phyloP scores from a whole-genome alignment of 2,888 invertebrate genomes.

The Euphydryas editha region DNA sequence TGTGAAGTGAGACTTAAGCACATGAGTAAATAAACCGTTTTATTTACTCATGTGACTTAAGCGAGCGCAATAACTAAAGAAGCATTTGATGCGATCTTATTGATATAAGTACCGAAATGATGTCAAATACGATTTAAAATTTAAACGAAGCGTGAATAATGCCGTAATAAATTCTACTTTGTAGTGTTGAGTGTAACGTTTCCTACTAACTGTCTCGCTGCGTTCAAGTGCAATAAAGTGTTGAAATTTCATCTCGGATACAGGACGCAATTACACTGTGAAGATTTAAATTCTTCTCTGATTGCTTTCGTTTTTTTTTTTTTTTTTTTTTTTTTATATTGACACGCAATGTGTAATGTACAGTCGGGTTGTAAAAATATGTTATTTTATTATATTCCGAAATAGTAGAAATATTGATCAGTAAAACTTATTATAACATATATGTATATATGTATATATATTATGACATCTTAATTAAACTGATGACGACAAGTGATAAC shows the following conservation, averaged over 20 bases:
- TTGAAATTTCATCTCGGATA: conserved; percentile 11
- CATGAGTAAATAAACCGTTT: no score
- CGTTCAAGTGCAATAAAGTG: conserved; percentile 19
- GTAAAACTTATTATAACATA: no score
- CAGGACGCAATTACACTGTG: conserved; percentile 2
- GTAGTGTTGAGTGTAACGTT: conserved; percentile 24
- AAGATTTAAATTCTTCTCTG: conserved; percentile 11
- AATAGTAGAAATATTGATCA: no score
- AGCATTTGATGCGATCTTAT: background rate
- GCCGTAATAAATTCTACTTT: conserved; percentile 26
- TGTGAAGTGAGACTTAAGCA: no score
- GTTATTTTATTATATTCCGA: background rate
- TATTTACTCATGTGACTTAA: no score
- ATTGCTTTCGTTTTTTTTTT: no score
- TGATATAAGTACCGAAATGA: conserved; percentile 5
- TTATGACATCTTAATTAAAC: no score
- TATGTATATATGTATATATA: no score
- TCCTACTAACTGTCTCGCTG: conserved; percentile 20
- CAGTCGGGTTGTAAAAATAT: background rate
- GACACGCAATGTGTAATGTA: background rate
- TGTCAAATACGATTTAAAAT: conserved; percentile 28
- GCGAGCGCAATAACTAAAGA: background rate
- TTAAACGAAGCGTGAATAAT: conserved; percentile 27
- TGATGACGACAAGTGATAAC: no score
- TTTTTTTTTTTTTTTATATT: background rate